These are phyloP conservation scores for Drosophila atroscutellata DNA, from an alignment of 2,888 invertebrate genomes.

Conservation along the genomic window DNA sequence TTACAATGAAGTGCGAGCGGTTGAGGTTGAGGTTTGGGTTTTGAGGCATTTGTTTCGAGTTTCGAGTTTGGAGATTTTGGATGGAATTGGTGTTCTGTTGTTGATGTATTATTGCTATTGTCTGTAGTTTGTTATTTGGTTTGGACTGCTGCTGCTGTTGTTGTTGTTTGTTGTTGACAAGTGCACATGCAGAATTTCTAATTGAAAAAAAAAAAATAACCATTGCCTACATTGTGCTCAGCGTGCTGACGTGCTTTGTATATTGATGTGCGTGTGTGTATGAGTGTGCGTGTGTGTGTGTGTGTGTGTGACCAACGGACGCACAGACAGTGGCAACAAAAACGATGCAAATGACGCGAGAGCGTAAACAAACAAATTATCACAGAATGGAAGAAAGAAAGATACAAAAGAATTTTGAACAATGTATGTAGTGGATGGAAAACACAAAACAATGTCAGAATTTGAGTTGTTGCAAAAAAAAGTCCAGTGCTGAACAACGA, in stretches of 20 bases:
- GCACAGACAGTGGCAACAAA: slow-evolving; percentile 50
- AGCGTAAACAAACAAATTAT: slow-evolving; percentile 72
- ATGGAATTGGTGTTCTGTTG: slow-evolving; percentile 23
- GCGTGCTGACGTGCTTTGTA: slow-evolving; percentile 52
- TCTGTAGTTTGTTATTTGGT: slow-evolving; percentile 3
- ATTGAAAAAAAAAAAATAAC: slow-evolving; percentile 21
- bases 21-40: slow-evolving; percentile 21
- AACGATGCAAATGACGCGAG: slow-evolving; percentile 49
- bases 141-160: slow-evolving; percentile 19
- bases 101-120: slow-evolving; percentile 19
- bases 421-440: slow-evolving; percentile 37
- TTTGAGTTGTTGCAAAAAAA: slow-evolving; percentile 18
- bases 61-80: slow-evolving; percentile 7
- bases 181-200: slow-evolving; percentile 65
- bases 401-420: slow-evolving; percentile 7
- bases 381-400: slow-evolving; percentile 56
- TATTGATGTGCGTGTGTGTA: slow-evolving; percentile 15
- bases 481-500: slow-evolving; percentile 37
- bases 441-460: slow-evolving; percentile 61
- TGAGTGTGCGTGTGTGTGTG: slow-evolving; percentile 15
- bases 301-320: slow-evolving; percentile 41
- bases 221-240: slow-evolving; percentile 54
- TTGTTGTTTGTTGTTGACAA: slow-evolving; percentile 39
- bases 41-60: slow-evolving; percentile 6
- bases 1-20: slow-evolving; percentile 69